These are phyloP conservation scores for Apamea epomidion DNA, from an alignment of 2,888 invertebrate genomes.

Conservation along the genomic window DNA sequence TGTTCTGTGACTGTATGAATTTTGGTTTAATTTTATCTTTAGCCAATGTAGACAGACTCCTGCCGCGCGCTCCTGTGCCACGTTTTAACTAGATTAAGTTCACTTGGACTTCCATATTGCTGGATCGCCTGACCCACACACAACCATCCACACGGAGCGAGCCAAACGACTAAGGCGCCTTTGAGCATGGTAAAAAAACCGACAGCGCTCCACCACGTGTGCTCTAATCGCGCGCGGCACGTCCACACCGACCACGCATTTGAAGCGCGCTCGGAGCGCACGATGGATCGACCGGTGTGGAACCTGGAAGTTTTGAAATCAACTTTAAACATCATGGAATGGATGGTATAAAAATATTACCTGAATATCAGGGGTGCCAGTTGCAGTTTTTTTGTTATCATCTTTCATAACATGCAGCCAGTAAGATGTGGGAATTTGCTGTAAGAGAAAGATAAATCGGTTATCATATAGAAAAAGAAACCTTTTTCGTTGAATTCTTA, in stretches of 20 bases:
- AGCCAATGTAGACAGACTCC: not conserved
- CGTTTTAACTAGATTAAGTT: not conserved
- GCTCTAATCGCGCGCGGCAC: not conserved
- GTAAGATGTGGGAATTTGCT: conserved; percentile 86
- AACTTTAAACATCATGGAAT: not conserved
- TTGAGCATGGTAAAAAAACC: no score
- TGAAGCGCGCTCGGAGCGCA: not conserved
- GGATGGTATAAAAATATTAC: conserved; percentile 65
- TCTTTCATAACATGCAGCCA: conserved; percentile 81
- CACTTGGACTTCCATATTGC: not conserved
- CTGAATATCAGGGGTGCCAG: conserved; percentile 66
- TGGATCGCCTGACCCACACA: no score
- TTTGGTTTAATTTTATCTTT: not conserved
- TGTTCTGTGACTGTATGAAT: not conserved
- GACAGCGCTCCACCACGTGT: no score
- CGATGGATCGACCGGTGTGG: not conserved
- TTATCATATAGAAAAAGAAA: not conserved
- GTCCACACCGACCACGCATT: fast-evolving
- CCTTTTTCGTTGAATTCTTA: not conserved
- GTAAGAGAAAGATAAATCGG: conserved; percentile 52
- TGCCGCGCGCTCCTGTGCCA: not conserved
- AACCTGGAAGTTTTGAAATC: not conserved
- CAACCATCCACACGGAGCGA: no score
- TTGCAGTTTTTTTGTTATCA: conserved; percentile 73
- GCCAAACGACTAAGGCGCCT: no score